A percentile compares a stretch with the other conserved stretches of the same genome.
Conservation (phyloP, 2,797 vertebrate genomes). For the Neoniphon sammara region DNA sequence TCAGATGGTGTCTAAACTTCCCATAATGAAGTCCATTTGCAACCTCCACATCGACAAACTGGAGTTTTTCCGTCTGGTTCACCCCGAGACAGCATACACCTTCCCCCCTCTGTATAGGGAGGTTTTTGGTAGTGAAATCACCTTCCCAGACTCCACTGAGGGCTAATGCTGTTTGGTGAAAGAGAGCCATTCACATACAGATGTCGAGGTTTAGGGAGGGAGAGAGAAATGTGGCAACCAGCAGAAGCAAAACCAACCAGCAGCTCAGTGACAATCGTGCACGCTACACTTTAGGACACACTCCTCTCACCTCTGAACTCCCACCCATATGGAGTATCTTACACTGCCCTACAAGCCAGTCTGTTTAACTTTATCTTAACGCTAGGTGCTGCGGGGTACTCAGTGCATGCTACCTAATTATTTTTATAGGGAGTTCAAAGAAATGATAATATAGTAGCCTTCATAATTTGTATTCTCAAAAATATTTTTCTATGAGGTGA, state of each 20-base stretch:
- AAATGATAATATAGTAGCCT: constrained; percentile 55
- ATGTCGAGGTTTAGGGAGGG: constrained; percentile 64
- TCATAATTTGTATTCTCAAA: constrained; percentile 64
- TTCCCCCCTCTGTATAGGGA: constrained; percentile 93
- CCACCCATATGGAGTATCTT: constrained; percentile 51
- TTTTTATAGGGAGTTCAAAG: constrained; percentile 54
- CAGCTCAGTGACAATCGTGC: constrained; percentile 84
- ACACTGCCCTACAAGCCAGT: constrained; percentile 63
- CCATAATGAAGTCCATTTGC: constrained; percentile 92
- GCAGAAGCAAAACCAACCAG: constrained; percentile 78
- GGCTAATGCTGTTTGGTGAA: constrained; percentile 77
- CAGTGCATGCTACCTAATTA: constrained; percentile 64
- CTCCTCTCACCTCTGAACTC: constrained; percentile 73
- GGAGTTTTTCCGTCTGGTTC: constrained; percentile 91
- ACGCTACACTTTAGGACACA: constrained; percentile 81
- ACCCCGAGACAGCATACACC: constrained; percentile 88
- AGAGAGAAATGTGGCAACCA: constrained; percentile 70
- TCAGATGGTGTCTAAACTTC: constrained; percentile 92
- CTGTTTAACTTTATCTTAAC: constrained; percentile 55
- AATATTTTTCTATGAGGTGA: constrained; percentile 69
- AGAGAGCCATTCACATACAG: constrained; percentile 42
- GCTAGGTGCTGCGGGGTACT: constrained; percentile 63
- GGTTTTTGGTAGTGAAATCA: constrained; percentile 91
- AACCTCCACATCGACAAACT: constrained; percentile 94
- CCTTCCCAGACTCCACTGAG: constrained; percentile 88